phyloP scores from a whole-genome alignment of 2,797 vertebrate genomes.

The Pangasius sanitwongsei region DNA sequence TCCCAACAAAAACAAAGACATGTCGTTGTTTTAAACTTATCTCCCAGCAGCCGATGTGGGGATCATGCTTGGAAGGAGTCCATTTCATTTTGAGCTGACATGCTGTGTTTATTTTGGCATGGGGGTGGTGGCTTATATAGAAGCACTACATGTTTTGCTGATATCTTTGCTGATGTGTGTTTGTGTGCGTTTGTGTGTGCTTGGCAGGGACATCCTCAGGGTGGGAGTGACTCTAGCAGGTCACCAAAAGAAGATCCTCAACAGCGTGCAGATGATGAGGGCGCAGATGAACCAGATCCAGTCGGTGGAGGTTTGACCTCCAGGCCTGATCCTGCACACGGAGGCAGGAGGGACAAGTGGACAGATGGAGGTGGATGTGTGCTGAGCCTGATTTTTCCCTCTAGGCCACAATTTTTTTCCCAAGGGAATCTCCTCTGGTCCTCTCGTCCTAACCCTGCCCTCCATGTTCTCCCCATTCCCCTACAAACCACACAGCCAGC shows the following conservation, averaged over 20 bases:
- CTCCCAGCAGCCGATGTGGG: slow-evolving; percentile 38
- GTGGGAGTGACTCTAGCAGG: slow-evolving; percentile 97
- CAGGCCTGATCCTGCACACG: slow-evolving; percentile 20
- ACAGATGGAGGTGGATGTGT: slow-evolving; percentile 53
- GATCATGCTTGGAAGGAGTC: slow-evolving; percentile 49
- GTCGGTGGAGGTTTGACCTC: slow-evolving; percentile 94
- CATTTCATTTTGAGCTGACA: slow-evolving; percentile 44
- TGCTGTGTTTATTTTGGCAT: slow-evolving; percentile 44
- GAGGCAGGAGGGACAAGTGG: slow-evolving; percentile 58
- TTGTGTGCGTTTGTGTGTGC: slow-evolving; percentile 51
- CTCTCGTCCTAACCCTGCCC: slow-evolving; percentile 51
- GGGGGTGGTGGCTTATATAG: slow-evolving; percentile 20
- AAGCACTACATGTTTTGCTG: neutral
- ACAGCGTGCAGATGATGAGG: slow-evolving; percentile 99
- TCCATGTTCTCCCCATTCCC: slow-evolving; percentile 53
- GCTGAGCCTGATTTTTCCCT: slow-evolving; percentile 51
- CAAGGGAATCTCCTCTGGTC: slow-evolving; percentile 38
- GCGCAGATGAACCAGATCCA: slow-evolving; percentile 99
- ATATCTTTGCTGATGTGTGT: slow-evolving; percentile 26
- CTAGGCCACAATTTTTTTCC: slow-evolving; percentile 49
- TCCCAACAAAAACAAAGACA: slow-evolving; percentile 45
- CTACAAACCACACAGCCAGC: slow-evolving; percentile 36
- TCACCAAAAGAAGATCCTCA: slow-evolving; percentile 99
- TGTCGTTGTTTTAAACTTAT: slow-evolving; percentile 51
- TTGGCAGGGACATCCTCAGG: slow-evolving; percentile 91